Percentiles rank a stretch among this genome's conserved stretches.
These are phyloP conservation scores for Protosalanx chinensis DNA, from an alignment of 2,797 vertebrate species.

Conservation along the genomic window DNA sequence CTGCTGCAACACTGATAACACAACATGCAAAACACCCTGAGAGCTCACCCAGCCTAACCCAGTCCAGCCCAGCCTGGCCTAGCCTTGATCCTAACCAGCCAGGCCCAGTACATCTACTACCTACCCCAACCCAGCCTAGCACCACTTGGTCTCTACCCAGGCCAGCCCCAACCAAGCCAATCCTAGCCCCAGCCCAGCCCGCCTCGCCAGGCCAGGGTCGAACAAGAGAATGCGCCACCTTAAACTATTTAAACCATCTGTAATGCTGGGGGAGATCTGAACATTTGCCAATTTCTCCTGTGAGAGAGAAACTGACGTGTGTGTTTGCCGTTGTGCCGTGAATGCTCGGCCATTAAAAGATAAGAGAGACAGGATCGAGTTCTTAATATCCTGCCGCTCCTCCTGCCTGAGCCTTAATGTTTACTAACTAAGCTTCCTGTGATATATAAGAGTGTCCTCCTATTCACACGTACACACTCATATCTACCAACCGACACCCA, in stretches of 20 bases:
- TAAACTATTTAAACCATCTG: slow-evolving; percentile 23
- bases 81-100: too few species aligned
- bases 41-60: slow-evolving; percentile 17
- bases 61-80: slow-evolving; percentile 27
- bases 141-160: too few species aligned
- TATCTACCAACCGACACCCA: background rate
- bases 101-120: too few species aligned
- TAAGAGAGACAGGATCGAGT: background rate
- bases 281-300: slow-evolving; percentile 1
- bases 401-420: background rate
- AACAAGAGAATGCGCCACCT: background rate
- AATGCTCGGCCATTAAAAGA: slow-evolving; percentile 8
- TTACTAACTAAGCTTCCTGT: slow-evolving; percentile 10
- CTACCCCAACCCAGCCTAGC: too few species aligned
- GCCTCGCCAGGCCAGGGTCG: too few species aligned
- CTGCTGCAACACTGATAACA: slow-evolving; percentile 41
- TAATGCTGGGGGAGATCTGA: slow-evolving; percentile 23
- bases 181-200: too few species aligned
- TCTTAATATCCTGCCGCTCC: background rate
- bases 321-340: background rate
- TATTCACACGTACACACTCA: background rate
- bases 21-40: slow-evolving; percentile 34
- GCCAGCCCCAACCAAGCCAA: too few species aligned
- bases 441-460: background rate
- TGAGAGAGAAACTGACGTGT: background rate